phyloP scores from a whole-genome alignment of 2,113 vertebrate genomes.

The Cepphus grylle region DNA sequence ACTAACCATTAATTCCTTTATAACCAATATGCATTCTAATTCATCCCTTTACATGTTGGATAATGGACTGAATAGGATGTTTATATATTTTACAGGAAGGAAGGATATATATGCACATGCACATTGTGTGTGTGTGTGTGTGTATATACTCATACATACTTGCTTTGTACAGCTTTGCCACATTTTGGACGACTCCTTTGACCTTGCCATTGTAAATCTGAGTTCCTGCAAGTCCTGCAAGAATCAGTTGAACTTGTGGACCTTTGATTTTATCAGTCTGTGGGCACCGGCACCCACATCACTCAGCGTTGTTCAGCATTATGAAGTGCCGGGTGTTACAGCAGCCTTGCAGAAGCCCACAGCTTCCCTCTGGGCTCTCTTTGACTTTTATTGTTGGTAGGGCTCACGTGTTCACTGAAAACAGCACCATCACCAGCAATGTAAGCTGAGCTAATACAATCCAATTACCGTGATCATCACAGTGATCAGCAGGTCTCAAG shows the following conservation, averaged over 20 bases:
- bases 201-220: not conserved
- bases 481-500: not conserved
- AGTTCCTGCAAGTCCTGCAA: not conserved
- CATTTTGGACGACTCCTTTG: not conserved
- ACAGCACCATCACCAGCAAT: not conserved
- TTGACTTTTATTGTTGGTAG: not conserved
- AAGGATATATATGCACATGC: not conserved
- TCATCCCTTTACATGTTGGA: not conserved
- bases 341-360: not conserved
- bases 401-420: rapidly evolving
- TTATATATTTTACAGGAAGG: not conserved
- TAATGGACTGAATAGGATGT: not conserved
- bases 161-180: not conserved
- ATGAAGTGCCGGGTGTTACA: too few species aligned
- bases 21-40: not conserved
- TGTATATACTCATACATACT: not conserved
- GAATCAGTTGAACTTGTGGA: not conserved
- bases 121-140: not conserved
- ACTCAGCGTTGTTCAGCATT: rapidly evolving
- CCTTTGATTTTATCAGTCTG: not conserved
- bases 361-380: not conserved
- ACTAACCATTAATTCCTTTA: not conserved
- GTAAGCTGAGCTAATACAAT: not conserved
- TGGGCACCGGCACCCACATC: rapidly evolving
- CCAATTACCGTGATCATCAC: not conserved